phyloP scores from a whole-genome alignment of 2,113 vertebrate genomes.

The Pangasianodon hypophthalmus region DNA sequence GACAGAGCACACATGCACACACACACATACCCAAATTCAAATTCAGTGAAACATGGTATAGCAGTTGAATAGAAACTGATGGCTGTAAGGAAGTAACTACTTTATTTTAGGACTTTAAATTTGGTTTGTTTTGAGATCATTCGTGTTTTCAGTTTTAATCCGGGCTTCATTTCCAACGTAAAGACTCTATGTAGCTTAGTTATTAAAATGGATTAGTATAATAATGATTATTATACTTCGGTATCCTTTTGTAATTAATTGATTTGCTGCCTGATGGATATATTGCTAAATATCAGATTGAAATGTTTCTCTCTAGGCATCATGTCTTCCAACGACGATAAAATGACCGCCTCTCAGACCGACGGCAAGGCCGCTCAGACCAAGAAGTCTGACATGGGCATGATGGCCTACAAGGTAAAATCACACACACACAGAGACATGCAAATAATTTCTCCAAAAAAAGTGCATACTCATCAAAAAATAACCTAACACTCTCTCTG shows the following conservation, averaged over 20 bases:
- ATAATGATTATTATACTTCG: too few relatives aligned
- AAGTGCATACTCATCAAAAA: neutral
- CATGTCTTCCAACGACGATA: constrained; percentile 78
- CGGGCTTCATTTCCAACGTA: neutral
- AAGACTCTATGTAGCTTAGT: neutral
- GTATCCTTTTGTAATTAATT: neutral
- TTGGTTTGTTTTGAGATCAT: neutral
- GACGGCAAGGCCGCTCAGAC: constrained; percentile 75
- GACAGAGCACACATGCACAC: constrained; percentile 51
- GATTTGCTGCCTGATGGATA: neutral
- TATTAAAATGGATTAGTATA: neutral
- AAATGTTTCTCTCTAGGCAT: constrained; percentile 59
- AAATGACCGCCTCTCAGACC: constrained; percentile 78
- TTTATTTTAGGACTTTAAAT: neutral
- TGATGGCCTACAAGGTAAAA: constrained; percentile 75
- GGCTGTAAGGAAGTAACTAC: neutral
- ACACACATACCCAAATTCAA: constrained; percentile 61
- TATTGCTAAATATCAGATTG: neutral
- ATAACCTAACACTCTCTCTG: neutral
- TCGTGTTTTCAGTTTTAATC: neutral
- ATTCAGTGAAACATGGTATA: neutral
- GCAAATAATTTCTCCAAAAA: neutral
- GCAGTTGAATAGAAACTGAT: neutral
- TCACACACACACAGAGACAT: neutral
- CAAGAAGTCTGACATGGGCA: constrained; percentile 78